Percentiles rank a stretch among this genome's conserved stretches.
Evolutionary conservation across 2,888 invertebrate genomes (phyloP).

Genomic region (Megastigmus dorsalis): DNA sequence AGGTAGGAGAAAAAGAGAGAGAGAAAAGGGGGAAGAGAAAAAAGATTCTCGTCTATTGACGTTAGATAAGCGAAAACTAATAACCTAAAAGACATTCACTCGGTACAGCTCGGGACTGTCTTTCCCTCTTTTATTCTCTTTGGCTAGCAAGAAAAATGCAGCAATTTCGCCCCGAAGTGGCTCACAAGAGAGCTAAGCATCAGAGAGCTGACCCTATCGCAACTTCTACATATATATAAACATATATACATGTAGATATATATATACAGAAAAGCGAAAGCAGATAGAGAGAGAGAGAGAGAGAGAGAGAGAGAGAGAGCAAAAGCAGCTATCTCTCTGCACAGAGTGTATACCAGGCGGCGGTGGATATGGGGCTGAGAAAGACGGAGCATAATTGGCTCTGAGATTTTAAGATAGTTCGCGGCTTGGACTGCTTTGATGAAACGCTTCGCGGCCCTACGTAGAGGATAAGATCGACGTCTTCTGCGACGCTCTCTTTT

Average conservation of each 20-base stretch:
- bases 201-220: no score
- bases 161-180: constrained; percentile 9
- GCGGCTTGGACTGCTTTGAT: constrained; percentile 55
- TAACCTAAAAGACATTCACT: constrained; percentile 17
- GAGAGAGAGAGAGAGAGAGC: neutral
- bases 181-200: neutral
- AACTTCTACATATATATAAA: no score
- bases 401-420: constrained; percentile 59
- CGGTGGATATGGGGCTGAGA: constrained; percentile 52
- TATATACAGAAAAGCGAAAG: no score
- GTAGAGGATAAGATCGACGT: constrained; percentile 30
- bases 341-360: neutral
- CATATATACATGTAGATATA: no score
- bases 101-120: neutral
- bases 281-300: neutral
- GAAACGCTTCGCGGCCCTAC: constrained; percentile 40
- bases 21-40: no score
- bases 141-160: constrained; percentile 1
- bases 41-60: constrained; percentile 27
- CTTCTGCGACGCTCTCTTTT: neutral
- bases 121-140: no score
- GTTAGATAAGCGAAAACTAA: constrained; percentile 46
- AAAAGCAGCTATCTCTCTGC: constrained; percentile 3
- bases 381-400: constrained; percentile 61
- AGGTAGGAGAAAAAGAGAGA: no score